Evolutionary conservation across 2,113 vertebrate species (phyloP).

Genomic region (Danionella cerebrum): DNA sequence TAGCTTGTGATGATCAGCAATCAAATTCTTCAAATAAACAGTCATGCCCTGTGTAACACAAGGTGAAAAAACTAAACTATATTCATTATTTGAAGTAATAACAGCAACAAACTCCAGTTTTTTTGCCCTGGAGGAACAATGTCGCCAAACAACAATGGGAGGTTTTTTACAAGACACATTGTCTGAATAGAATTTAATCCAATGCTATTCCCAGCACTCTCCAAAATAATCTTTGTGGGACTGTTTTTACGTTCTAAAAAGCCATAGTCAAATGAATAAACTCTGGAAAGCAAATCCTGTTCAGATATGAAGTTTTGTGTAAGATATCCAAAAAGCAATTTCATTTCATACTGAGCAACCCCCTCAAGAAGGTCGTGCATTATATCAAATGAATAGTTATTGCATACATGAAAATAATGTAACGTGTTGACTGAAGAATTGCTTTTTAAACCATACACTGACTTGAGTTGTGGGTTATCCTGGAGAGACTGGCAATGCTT

Average conservation of each 20-base stretch:
- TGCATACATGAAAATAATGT: neutral
- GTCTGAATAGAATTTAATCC: neutral
- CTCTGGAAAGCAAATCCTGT: neutral
- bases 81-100: neutral
- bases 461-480: neutral
- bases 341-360: neutral
- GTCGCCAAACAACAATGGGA: constrained; percentile 1
- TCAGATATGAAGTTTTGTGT: neutral
- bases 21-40: neutral
- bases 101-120: neutral
- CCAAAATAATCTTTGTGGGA: neutral
- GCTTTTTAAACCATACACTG: constrained; percentile 18
- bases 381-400: neutral
- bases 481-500: neutral
- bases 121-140: neutral
- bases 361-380: neutral
- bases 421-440: neutral
- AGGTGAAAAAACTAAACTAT: neutral
- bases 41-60: neutral
- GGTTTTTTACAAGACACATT: neutral
- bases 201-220: neutral
- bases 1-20: neutral
- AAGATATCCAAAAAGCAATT: neutral
- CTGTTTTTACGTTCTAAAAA: neutral
- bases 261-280: neutral